phyloP scores from a whole-genome alignment of 2,113 vertebrate genomes.

The Dasyurus viverrinus region DNA sequence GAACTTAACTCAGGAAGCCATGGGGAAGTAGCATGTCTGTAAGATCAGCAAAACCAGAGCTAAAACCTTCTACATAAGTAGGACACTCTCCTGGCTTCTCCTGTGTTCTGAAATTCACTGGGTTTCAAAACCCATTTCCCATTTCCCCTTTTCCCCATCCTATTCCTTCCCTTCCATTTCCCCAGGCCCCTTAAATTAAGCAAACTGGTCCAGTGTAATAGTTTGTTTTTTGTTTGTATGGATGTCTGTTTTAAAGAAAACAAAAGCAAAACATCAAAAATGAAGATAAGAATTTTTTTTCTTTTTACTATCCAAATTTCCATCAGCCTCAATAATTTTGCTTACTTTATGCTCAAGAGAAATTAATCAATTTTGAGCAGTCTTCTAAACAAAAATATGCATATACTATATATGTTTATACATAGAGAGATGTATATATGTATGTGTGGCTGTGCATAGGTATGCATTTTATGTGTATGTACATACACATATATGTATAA shows the following conservation, averaged over 20 bases:
- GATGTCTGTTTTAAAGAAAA: background rate
- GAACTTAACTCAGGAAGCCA: background rate
- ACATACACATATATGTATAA: background rate
- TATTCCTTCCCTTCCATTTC: background rate
- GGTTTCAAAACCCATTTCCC: background rate
- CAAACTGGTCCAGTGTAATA: background rate
- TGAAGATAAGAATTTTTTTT: background rate
- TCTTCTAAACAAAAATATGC: background rate
- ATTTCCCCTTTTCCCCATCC: background rate
- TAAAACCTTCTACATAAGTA: background rate
- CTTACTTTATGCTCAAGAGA: background rate
- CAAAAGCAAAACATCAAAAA: constrained; percentile 2
- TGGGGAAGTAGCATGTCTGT: background rate
- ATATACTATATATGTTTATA: background rate
- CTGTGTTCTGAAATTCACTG: background rate
- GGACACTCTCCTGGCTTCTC: background rate
- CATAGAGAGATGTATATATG: too few species aligned
- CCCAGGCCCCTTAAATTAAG: background rate
- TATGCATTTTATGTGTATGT: too few species aligned
- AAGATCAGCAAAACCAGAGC: background rate
- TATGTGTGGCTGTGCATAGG: too few species aligned
- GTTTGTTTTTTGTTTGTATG: background rate
- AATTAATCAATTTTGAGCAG: background rate
- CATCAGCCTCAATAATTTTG: background rate
- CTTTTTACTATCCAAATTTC: background rate